Percentiles rank a stretch among this genome's conserved stretches.
These are phyloP conservation scores for Macheiramphus alcinus DNA, from an alignment of 2,113 vertebrate species.

Conservation along the genomic window DNA sequence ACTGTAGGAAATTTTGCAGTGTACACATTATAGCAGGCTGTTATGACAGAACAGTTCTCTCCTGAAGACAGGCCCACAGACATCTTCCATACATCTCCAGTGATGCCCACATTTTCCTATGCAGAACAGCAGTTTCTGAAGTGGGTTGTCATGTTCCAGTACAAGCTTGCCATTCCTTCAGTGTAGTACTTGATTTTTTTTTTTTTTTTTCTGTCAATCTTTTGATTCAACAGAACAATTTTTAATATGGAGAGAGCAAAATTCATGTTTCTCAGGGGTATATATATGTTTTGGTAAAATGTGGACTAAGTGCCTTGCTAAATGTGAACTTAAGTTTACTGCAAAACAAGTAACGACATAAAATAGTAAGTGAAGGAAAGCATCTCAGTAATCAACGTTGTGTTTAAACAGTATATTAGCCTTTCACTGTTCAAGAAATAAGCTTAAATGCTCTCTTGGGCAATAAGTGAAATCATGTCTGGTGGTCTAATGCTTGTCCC, in stretches of 20 bases:
- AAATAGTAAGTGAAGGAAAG: background rate
- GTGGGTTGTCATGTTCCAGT: background rate
- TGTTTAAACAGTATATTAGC: constrained; percentile 15
- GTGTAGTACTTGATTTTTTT: background rate
- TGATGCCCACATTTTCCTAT: background rate
- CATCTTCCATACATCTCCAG: background rate
- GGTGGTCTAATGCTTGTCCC: background rate
- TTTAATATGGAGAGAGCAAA: background rate
- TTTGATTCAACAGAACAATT: background rate
- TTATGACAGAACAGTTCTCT: background rate
- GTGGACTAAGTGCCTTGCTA: background rate
- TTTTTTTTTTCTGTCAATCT: background rate
- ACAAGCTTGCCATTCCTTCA: background rate
- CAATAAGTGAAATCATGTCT: constrained; percentile 8
- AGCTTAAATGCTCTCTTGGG: constrained; percentile 29
- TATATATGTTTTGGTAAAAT: background rate
- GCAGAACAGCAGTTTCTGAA: background rate
- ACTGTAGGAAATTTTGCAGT: background rate
- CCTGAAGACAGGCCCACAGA: background rate
- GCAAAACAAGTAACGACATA: background rate
- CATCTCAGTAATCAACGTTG: background rate
- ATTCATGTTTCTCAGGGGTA: background rate
- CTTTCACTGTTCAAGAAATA: constrained; percentile 7
- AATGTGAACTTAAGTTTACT: background rate
- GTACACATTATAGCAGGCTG: background rate